phyloP scores from a whole-genome alignment of 1,140 invertebrate species.

The Lucilia sericata region DNA sequence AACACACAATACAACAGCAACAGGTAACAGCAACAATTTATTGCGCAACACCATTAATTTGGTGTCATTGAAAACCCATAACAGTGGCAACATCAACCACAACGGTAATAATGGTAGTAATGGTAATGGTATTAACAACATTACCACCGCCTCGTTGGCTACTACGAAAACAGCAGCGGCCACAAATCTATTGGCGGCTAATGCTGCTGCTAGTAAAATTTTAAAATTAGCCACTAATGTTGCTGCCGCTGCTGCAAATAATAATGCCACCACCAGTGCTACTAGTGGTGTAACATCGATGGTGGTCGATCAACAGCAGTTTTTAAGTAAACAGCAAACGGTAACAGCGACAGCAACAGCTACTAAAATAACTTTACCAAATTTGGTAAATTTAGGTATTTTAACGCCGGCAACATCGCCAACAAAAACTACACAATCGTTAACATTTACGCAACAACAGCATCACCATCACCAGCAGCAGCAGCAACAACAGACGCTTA shows the following conservation, averaged over 20 bases:
- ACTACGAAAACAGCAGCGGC: constrained; percentile 52
- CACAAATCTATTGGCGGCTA: constrained; percentile 65
- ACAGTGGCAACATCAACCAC: constrained; percentile 50
- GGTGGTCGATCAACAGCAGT: constrained; percentile 42
- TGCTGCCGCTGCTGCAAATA: constrained; percentile 50
- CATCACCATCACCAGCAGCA: constrained; percentile 46
- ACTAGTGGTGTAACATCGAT: not conserved
- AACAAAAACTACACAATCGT: constrained; percentile 64
- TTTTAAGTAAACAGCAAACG: constrained; percentile 38
- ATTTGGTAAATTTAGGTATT: constrained; percentile 69
- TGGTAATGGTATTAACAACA: constrained; percentile 51
- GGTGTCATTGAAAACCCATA: constrained; percentile 65
- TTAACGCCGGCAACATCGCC: constrained; percentile 71
- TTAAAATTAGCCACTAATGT: constrained; percentile 64
- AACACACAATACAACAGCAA: constrained; percentile 50
- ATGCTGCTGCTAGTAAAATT: constrained; percentile 65
- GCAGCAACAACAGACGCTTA: constrained; percentile 45
- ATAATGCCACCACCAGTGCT: constrained; percentile 29
- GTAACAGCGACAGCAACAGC: constrained; percentile 46
- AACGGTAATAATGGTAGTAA: constrained; percentile 51
- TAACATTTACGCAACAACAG: constrained; percentile 56
- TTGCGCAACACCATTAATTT: constrained; percentile 66
- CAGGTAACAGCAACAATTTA: constrained; percentile 67
- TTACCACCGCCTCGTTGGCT: constrained; percentile 49
- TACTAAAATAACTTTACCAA: constrained; percentile 61